A percentile compares a stretch with the other conserved stretches of the same genome.
Evolutionary conservation across 2,888 invertebrate species (phyloP).

Genomic region (Acholoe squamosa): DNA sequence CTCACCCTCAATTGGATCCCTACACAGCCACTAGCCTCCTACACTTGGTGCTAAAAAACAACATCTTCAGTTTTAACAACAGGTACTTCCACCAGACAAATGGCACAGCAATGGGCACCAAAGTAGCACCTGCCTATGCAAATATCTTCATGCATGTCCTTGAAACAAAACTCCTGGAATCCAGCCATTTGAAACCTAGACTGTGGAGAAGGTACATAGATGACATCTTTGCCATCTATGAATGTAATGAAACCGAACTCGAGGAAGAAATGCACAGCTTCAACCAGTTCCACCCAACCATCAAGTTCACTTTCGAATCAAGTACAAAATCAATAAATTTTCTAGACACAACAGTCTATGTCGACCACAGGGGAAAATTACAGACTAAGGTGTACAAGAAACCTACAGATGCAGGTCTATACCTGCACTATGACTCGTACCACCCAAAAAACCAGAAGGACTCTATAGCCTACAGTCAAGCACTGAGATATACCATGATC

Average conservation of each 20-base stretch:
- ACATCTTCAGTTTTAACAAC: neutral
- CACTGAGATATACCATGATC: neutral
- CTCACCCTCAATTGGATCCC: neutral
- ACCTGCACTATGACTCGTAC: neutral
- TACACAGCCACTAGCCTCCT: neutral
- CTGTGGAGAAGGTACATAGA: conserved; percentile 17
- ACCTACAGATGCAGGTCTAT: too few relatives aligned
- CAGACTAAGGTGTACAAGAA: too few relatives aligned
- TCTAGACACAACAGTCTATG: too few relatives aligned
- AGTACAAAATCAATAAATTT: too few relatives aligned
- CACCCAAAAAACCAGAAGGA: neutral
- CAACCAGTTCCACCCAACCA: too few relatives aligned
- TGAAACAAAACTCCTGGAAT: neutral
- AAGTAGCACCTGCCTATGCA: neutral
- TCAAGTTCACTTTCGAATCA: too few relatives aligned
- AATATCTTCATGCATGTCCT: neutral
- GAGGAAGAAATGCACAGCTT: too few relatives aligned
- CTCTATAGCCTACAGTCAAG: too few relatives aligned
- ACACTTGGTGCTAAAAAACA: neutral
- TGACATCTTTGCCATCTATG: too few relatives aligned
- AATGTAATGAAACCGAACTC: too few relatives aligned
- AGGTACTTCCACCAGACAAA: neutral
- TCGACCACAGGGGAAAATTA: too few relatives aligned
- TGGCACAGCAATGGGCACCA: neutral
- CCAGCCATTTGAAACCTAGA: neutral